phyloP scores from a whole-genome alignment of 2,797 vertebrate species.

The Sebastes diploproa region DNA sequence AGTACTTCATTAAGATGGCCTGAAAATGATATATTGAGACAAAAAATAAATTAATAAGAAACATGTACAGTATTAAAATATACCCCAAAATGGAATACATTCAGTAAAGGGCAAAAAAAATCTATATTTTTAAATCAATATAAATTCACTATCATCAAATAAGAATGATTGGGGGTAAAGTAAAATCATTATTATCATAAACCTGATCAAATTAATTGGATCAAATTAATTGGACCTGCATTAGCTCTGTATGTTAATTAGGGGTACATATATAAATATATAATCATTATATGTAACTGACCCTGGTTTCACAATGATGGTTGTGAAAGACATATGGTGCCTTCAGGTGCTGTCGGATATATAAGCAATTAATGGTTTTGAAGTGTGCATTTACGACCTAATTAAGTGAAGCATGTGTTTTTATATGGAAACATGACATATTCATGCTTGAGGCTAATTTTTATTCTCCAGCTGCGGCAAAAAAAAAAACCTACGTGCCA shows the following conservation, averaged over 20 bases:
- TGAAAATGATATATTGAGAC: not conserved
- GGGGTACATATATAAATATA: not conserved
- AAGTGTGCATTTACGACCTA: not conserved
- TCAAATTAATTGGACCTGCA: not conserved
- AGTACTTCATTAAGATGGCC: not conserved
- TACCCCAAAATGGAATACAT: not conserved
- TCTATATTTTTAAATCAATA: not conserved
- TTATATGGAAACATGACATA: too few relatives aligned
- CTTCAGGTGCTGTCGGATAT: constrained; percentile 18
- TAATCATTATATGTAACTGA: constrained; percentile 34
- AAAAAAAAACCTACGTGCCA: not conserved
- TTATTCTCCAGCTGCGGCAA: not conserved
- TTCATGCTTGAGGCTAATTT: not conserved
- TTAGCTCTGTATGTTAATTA: not conserved
- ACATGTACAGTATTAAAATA: not conserved
- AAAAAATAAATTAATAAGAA: not conserved
- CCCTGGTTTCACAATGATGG: constrained; percentile 15
- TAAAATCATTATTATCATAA: not conserved
- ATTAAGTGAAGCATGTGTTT: not conserved
- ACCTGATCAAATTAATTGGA: not conserved
- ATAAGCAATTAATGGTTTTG: fast-evolving
- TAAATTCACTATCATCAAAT: not conserved
- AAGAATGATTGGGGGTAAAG: not conserved
- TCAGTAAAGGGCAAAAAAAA: not conserved
- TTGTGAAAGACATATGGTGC: constrained; percentile 48